Conservation (phyloP, 2,797 vertebrate genomes). For the Simalia tracyae region DNA sequence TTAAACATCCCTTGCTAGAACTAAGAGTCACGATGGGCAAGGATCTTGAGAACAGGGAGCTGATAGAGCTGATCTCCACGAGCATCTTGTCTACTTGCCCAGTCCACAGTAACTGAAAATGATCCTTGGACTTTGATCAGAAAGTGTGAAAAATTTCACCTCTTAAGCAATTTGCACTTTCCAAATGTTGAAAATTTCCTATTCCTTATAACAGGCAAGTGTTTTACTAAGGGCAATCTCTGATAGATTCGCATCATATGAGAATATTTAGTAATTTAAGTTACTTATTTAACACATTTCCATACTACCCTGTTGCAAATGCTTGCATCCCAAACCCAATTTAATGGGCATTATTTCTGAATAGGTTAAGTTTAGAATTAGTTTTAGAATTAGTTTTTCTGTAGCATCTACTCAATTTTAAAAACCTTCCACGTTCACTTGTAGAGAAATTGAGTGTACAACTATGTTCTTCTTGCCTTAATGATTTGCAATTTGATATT, state of each 20-base stretch:
- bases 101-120: background rate
- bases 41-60: background rate
- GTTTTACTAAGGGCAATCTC: background rate
- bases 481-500: conserved; percentile 7
- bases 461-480: conserved; percentile 26
- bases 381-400: conserved; percentile 35
- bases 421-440: conserved; percentile 29
- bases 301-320: background rate
- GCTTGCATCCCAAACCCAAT: background rate
- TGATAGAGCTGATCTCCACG: background rate
- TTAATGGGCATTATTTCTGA: background rate
- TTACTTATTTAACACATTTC: background rate
- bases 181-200: background rate
- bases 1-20: background rate
- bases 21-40: background rate
- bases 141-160: background rate
- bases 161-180: background rate
- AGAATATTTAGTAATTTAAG: background rate
- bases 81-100: background rate
- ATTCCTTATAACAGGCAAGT: background rate
- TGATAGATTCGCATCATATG: conserved; percentile 16
- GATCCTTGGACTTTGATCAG: background rate
- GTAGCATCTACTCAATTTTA: conserved; percentile 15
- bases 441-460: conserved; percentile 36
- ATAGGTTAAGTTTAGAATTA: background rate